Evolutionary conservation across 2,113 vertebrate species (phyloP), one percentile per base, ranked within the genome.

Genomic region (Hypomesus transpacificus): DNA sequence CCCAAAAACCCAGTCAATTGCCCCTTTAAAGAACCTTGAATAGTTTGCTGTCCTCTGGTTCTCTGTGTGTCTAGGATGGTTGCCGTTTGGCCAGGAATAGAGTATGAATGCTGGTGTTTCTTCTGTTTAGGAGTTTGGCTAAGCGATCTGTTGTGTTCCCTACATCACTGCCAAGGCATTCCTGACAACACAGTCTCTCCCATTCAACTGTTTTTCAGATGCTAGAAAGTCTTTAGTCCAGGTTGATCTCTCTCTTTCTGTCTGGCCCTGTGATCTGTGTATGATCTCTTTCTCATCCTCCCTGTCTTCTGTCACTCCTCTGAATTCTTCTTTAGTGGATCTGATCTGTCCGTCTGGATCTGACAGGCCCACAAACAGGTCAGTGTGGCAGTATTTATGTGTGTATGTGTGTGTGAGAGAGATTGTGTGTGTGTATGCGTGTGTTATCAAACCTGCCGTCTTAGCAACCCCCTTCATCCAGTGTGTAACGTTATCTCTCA

Each of bases 391-490:
- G 31, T 50, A n/a, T 50, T 13, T 46, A 0, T 14, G 56, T 70
- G 56, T 70, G n/a, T 70, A 22, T 61, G 72, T 61, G 72, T 34
- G 46, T 56, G 59, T 3, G 24, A 26, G 24, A 26, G 24, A 26
- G 24, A 26, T 26, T 28, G 59, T 20, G 67, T 60, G 51, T 64
- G 52, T 56, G 59, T 59, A 18, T 63, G 46, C 54, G 59, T 66
- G 14, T 74, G 73, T 78, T 69, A 77, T 70, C 74, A 77, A 74
- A 85, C 73, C 78, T 73, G 60, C 67, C 66, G 58, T 70, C 73
- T 76, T 68, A 70, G 20, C 52, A 18, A 24, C 66, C 58, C 24
- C 57, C 67, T 53, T 62, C 69, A 70, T 80, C 71, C 75, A 80
- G 63, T 59, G 57, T 82, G 70, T 67, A 78, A 80, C 71, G 66